Evolutionary conservation across 2,888 invertebrate species (phyloP).

Genomic region (Saturnia pavonia): DNA sequence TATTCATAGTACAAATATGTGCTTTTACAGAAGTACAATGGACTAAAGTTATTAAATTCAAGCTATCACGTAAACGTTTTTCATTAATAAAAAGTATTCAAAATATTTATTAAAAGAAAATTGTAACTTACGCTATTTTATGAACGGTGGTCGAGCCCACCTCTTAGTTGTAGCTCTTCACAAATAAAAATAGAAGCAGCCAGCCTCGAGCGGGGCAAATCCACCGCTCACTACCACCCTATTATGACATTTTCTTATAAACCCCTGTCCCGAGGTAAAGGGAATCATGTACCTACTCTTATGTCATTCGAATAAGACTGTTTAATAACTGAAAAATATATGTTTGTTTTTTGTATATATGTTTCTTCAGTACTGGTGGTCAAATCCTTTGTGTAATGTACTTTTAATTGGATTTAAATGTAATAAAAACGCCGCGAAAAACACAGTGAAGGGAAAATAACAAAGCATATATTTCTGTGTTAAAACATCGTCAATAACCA

Average conservation of each 20-base stretch:
- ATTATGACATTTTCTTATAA: conserved; percentile 75
- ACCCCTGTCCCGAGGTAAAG: conserved; percentile 49
- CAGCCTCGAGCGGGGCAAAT: conserved; percentile 52
- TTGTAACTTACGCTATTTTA: conserved; percentile 14
- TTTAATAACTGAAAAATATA: conserved; percentile 8
- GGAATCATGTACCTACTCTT: conserved; percentile 20
- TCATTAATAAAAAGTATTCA: background rate
- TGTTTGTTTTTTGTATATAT: too few relatives aligned
- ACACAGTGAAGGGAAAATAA: too few relatives aligned
- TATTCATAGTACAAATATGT: too few relatives aligned
- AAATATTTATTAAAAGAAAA: background rate
- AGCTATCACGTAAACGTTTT: too few relatives aligned
- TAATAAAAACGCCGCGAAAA: too few relatives aligned
- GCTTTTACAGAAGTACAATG: too few relatives aligned
- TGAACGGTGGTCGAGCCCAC: conserved; percentile 37
- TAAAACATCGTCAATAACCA: too few relatives aligned
- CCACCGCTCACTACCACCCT: conserved; percentile 58
- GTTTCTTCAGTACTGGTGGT: background rate
- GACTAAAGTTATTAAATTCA: too few relatives aligned
- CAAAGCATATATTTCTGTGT: too few relatives aligned
- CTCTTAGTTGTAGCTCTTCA: conserved; percentile 52
- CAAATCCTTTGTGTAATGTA: too few relatives aligned
- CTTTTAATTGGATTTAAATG: too few relatives aligned
- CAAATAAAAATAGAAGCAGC: conserved; percentile 74
- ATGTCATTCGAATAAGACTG: conserved; percentile 20